These are phyloP conservation scores for Holcopasites calliopsidis DNA, from an alignment of 1,140 invertebrate genomes.

Conservation along the genomic window DNA sequence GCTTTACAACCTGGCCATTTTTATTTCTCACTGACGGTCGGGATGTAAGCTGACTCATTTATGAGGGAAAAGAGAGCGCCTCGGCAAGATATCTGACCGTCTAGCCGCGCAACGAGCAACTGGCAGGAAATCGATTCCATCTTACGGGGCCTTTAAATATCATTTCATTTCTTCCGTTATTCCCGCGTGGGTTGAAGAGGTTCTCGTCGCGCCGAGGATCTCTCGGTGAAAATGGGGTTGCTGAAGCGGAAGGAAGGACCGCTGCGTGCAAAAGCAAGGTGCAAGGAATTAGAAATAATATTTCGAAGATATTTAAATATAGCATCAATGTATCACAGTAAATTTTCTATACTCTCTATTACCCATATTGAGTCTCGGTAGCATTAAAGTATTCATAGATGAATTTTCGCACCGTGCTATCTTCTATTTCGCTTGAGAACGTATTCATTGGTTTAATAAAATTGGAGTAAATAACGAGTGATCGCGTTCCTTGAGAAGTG, in stretches of 20 bases:
- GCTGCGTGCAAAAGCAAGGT: not conserved
- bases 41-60: constrained; percentile 53
- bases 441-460: not conserved
- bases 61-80: constrained; percentile 34
- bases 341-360: no score
- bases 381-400: not conserved
- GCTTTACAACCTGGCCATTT: constrained; percentile 41
- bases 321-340: not conserved
- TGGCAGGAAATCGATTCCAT: constrained; percentile 57
- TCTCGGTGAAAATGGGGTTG: not conserved
- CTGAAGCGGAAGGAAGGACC: not conserved
- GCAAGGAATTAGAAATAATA: not conserved
- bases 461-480: not conserved
- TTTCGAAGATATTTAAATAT: not conserved
- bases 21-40: constrained; percentile 51
- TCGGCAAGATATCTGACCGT: constrained; percentile 36
- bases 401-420: no score
- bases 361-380: not conserved
- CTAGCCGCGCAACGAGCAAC: constrained; percentile 20
- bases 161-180: constrained; percentile 41
- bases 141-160: constrained; percentile 49
- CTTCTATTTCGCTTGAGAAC: not conserved
- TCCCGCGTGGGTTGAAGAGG: not conserved
- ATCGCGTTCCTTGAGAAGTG: not conserved
- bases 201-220: not conserved